Conservation (phyloP, 2,888 invertebrate genomes). For the Zele albiditarsus region DNA sequence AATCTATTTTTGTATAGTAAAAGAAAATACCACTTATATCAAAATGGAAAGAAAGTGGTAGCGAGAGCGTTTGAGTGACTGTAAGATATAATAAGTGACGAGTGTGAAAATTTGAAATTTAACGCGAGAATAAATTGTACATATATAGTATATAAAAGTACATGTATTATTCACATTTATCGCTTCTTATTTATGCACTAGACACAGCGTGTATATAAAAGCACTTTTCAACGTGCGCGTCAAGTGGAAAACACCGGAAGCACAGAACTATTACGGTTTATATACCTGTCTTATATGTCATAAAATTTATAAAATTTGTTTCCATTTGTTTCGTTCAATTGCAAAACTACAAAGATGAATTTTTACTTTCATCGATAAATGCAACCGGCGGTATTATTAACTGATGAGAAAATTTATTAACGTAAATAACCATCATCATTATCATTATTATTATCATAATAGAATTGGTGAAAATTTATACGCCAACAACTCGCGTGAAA, state of each 20-base stretch:
- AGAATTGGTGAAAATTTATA: conserved; percentile 32
- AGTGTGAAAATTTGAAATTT: neutral
- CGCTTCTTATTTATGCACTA: neutral
- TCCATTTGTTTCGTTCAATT: conserved; percentile 46
- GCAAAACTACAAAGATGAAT: conserved; percentile 29
- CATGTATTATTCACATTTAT: neutral
- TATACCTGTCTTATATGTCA: conserved; percentile 44
- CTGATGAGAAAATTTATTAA: neutral
- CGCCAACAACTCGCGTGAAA: conserved; percentile 27
- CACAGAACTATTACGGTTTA: conserved; percentile 50
- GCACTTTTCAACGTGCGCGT: conserved; percentile 11
- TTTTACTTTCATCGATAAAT: conserved; percentile 43
- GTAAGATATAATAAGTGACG: conserved; percentile 1
- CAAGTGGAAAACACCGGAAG: conserved; percentile 46
- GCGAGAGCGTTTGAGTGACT: neutral
- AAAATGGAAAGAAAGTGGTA: neutral
- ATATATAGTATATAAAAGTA: neutral
- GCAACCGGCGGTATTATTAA: neutral
- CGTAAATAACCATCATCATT: neutral
- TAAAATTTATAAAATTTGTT: conserved; percentile 52
- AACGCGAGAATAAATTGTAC: neutral
- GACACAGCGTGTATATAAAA: conserved; percentile 6
- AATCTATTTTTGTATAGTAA: neutral
- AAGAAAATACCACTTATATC: conserved; percentile 6
- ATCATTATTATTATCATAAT: neutral